Evolutionary conservation across 2,888 invertebrate genomes (phyloP).

Genomic region (Hypolimnas misippus): DNA sequence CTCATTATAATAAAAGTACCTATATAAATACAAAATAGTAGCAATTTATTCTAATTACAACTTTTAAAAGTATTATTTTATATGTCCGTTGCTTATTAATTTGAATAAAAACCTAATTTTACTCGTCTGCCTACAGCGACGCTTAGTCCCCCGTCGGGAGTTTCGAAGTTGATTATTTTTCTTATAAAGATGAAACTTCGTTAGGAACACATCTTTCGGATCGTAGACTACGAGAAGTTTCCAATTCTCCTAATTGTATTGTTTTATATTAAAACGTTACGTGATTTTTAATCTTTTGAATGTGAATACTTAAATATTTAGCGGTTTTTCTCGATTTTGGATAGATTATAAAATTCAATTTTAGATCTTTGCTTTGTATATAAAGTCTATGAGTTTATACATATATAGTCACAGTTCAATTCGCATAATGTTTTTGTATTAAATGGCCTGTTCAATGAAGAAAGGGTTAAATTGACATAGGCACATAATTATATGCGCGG

Average conservation of each 20-base stretch:
- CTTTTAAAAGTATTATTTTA: not conserved
- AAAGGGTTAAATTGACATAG: no score
- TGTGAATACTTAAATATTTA: not conserved
- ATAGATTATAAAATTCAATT: no score
- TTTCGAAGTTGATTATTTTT: constrained; percentile 15
- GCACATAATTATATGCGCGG: no score
- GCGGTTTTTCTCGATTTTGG: not conserved
- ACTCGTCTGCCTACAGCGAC: not conserved
- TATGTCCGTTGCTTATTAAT: not conserved
- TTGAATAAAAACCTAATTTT: not conserved
- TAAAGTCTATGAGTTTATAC: no score
- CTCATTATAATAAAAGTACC: not conserved
- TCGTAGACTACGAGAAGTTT: not conserved
- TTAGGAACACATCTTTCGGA: not conserved
- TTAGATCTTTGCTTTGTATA: no score
- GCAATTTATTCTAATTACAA: not conserved
- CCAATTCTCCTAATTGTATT: not conserved
- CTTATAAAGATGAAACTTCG: constrained; percentile 14
- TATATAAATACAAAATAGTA: not conserved
- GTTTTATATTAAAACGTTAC: not conserved
- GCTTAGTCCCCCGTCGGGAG: not conserved
- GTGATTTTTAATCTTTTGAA: not conserved
- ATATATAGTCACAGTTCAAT: not conserved
- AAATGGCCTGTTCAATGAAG: no score
- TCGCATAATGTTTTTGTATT: no score